Evolutionary conservation across 2,113 vertebrate species (phyloP).

Genomic region (Anser brachyrhynchus): DNA sequence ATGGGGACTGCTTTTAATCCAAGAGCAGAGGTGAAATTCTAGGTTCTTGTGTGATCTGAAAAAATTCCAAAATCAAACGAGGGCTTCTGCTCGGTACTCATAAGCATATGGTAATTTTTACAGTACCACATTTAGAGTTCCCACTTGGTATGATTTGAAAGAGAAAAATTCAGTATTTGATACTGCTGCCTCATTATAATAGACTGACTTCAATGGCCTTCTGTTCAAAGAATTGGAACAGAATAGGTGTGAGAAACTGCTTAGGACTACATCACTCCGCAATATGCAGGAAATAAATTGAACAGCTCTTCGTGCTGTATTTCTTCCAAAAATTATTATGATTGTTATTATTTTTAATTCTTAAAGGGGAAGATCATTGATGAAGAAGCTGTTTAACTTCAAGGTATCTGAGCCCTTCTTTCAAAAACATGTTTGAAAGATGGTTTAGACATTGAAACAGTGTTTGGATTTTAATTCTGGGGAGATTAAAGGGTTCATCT

Average conservation of each 20-base stretch:
- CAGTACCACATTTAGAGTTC: constrained; percentile 22
- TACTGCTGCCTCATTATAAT: constrained; percentile 42
- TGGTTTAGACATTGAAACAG: background rate
- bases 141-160: constrained; percentile 35
- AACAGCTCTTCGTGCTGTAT: background rate
- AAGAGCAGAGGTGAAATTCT: constrained; percentile 38
- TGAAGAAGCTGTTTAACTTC: background rate
- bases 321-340: background rate
- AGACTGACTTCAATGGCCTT: constrained; percentile 49
- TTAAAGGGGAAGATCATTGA: background rate
- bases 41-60: constrained; percentile 2
- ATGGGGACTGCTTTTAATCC: background rate
- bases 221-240: constrained; percentile 41
- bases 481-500: background rate
- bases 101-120: constrained; percentile 56
- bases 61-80: background rate
- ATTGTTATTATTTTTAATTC: background rate
- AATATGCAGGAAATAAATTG: constrained; percentile 35
- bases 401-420: background rate
- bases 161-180: constrained; percentile 35
- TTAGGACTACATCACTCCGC: constrained; percentile 27
- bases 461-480: background rate
- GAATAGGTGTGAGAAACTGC: constrained; percentile 29
- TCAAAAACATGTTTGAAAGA: background rate
- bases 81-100: background rate